Percentiles rank a stretch among this genome's conserved stretches.
Evolutionary conservation across 2,113 vertebrate species (phyloP).

Genomic region (Numenius arquata): DNA sequence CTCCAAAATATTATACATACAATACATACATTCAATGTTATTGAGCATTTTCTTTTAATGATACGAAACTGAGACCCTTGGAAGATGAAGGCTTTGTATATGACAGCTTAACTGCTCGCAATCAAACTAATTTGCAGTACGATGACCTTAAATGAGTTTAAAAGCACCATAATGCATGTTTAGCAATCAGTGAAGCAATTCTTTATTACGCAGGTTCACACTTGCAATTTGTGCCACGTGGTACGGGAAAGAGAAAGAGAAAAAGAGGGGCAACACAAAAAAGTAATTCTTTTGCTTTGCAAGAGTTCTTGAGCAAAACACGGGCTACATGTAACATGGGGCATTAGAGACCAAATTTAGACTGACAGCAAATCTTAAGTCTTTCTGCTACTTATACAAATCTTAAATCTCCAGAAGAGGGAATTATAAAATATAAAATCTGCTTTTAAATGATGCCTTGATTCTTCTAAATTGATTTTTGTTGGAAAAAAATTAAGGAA

Average conservation of each 20-base stretch:
- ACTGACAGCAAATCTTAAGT: background rate
- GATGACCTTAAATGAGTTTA: slow-evolving; percentile 69
- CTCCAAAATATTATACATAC: background rate
- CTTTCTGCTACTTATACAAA: background rate
- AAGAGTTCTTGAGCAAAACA: slow-evolving; percentile 11
- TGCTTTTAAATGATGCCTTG: background rate
- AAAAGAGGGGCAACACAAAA: background rate
- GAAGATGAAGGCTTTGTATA: slow-evolving; percentile 29
- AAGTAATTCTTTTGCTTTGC: background rate
- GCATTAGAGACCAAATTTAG: background rate
- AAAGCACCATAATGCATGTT: slow-evolving; percentile 65
- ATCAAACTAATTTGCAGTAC: slow-evolving; percentile 69
- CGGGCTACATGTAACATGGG: background rate
- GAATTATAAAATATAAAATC: background rate
- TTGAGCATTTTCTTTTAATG: background rate
- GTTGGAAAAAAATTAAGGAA: background rate
- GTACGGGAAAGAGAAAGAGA: background rate
- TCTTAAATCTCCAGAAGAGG: background rate
- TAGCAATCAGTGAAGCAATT: slow-evolving; percentile 63
- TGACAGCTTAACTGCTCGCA: slow-evolving; percentile 72
- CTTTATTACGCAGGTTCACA: slow-evolving; percentile 61
- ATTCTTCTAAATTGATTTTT: background rate
- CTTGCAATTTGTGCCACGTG: slow-evolving; percentile 42
- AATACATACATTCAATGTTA: background rate
- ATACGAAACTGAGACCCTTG: slow-evolving; percentile 2